These are phyloP conservation scores for Phaonia tiefii DNA, from an alignment of 2,888 invertebrate genomes.

Conservation along the genomic window DNA sequence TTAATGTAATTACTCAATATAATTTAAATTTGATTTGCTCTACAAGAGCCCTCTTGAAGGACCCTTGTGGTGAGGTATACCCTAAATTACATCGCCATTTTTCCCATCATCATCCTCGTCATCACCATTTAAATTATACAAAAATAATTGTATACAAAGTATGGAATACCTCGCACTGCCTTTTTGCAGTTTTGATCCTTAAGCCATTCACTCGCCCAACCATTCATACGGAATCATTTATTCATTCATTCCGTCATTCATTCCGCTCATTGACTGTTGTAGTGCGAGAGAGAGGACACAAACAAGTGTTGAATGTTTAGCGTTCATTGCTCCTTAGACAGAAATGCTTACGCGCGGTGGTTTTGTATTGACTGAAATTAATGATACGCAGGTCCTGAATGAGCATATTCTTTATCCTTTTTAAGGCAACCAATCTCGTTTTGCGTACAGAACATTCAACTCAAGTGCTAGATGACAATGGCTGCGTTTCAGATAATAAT, in stretches of 20 bases:
- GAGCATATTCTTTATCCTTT: conserved; percentile 53
- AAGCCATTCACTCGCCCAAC: not conserved
- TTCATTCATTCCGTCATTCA: conserved; percentile 1
- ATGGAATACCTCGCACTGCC: not conserved
- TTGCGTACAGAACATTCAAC: not conserved
- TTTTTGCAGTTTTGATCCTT: not conserved
- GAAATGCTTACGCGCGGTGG: conserved; percentile 19
- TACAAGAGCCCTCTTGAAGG: no score
- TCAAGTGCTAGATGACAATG: conserved; percentile 8
- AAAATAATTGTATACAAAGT: conserved; percentile 24
- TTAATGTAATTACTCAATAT: no score
- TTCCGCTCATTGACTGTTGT: conserved; percentile 46
- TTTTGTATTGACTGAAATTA: conserved; percentile 61
- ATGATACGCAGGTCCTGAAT: conserved; percentile 66
- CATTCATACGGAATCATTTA: not conserved
- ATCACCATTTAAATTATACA: not conserved
- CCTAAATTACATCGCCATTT: not conserved
- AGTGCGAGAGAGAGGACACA: conserved; percentile 14
- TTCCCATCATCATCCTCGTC: not conserved
- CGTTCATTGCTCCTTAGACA: conserved; percentile 33
- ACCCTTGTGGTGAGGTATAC: no score
- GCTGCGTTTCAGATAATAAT: not conserved
- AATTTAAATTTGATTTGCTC: no score
- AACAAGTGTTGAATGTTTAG: conserved; percentile 26
- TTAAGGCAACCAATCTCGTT: no score